Percentiles rank a stretch among this genome's conserved stretches.
Conservation (phyloP, 37 sponge, comb jelly and placozoan genomes). For the Mnemiopsis leidyi region DNA sequence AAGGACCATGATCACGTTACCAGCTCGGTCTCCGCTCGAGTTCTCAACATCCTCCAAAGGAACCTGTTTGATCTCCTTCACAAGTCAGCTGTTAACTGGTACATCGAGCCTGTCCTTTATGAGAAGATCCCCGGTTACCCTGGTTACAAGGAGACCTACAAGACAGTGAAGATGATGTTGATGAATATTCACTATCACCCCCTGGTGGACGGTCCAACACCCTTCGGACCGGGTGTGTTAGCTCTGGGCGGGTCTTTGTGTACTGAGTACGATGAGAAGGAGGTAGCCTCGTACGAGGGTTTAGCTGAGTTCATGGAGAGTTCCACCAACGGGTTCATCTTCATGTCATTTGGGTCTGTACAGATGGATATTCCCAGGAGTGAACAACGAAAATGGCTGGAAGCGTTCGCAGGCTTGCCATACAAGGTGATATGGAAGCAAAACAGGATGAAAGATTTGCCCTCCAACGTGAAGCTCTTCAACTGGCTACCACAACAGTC, state of each 20-base stretch:
- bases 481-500: conserved; percentile 41
- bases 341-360: conserved; percentile 55
- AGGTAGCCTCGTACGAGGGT: neutral
- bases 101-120: conserved; percentile 14
- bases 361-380: conserved; percentile 27
- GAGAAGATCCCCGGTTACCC: conserved; percentile 29
- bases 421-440: conserved; percentile 58
- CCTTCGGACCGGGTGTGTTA: conserved; percentile 21
- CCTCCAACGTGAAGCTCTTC: neutral
- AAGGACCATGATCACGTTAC: neutral
- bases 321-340: conserved; percentile 17
- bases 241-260: conserved; percentile 32
- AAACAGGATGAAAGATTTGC: neutral
- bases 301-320: neutral
- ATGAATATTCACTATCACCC: conserved; percentile 47
- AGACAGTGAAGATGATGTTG: conserved; percentile 26
- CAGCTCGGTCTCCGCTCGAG: neutral
- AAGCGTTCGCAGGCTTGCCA: neutral
- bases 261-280: neutral
- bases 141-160: conserved; percentile 31
- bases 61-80: neutral
- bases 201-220: conserved; percentile 27
- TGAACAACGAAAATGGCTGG: conserved; percentile 35
- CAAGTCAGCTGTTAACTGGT: neutral
- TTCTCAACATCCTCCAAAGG: neutral